phyloP scores from a whole-genome alignment of 2,888 invertebrate genomes.

The Watsonalla binaria region DNA sequence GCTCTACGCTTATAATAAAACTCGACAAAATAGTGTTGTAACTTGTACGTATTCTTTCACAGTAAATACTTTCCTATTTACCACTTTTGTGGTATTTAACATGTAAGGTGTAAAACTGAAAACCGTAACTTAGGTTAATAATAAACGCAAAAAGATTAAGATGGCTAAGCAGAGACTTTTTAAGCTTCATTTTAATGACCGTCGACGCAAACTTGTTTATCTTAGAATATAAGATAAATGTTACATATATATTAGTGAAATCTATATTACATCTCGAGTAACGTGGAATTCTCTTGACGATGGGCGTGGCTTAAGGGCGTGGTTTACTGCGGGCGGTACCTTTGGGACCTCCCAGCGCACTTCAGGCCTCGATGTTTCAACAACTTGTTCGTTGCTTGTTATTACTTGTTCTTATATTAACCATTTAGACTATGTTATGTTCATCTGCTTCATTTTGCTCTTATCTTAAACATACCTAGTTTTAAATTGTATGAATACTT shows the following conservation, averaged over 20 bases:
- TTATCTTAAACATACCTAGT: background rate
- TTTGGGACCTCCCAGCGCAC: conserved; percentile 63
- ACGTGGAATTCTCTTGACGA: conserved; percentile 57
- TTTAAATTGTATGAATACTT: too few species aligned
- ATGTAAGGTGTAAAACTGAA: too few species aligned
- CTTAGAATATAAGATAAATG: too few species aligned
- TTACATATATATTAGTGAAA: conserved; percentile 6
- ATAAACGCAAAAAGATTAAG: too few species aligned
- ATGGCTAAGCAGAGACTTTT: too few species aligned
- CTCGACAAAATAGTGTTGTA: too few species aligned
- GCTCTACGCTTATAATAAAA: too few species aligned
- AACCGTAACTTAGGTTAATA: too few species aligned
- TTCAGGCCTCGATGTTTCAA: conserved; percentile 45
- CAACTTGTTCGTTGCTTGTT: conserved; percentile 57
- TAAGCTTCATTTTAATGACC: too few species aligned
- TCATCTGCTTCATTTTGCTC: conserved; percentile 12
- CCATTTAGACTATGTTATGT: conserved; percentile 20
- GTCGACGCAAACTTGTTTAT: background rate
- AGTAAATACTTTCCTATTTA: too few species aligned
- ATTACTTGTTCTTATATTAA: conserved; percentile 27
- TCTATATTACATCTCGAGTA: conserved; percentile 43
- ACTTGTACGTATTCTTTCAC: too few species aligned
- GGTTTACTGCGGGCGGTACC: conserved; percentile 41
- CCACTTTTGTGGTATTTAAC: too few species aligned
- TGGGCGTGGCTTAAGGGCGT: conserved; percentile 53